Base-by-base conservation (phyloP, 2,797 vertebrate species). In the Tapirus indicus region DNA sequence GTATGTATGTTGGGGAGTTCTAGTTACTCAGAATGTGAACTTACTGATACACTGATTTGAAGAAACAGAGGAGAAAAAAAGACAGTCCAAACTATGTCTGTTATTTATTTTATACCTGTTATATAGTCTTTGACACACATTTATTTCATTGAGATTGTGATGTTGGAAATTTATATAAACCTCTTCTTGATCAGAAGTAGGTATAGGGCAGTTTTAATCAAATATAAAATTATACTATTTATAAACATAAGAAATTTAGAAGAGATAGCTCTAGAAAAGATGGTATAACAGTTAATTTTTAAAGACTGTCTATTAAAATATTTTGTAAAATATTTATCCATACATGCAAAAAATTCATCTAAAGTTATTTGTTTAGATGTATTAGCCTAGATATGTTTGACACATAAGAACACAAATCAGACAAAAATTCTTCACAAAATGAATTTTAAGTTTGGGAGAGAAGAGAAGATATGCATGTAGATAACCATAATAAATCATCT, bases 151-250 rank as follows among this genome's bases (percentile, higher is more conserved):
- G 25, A 83, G 29, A 12, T 72, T 75, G 1, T 87, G 60, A 64
- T 49, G 1, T 35, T 78, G 38, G 23, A 88, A 94, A 97, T 82
- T 41, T 21, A 58, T 29, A 78, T 80, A 56, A 93, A 86, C 12
- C 41, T 85, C 2, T 32, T 88, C 62, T 92, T 94, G 71, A 75
- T 89, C 47, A 90, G 25, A 94, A 62, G 18, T 56, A 23, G 27
- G 21, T 32, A 1, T 71, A 79, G 20, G 35, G 23, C 47, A 84
- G 6, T 60, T 92, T 90, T 90, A 88, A n/a, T 78, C 29, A 90
- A 95, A 92, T 83, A 80, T 54, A 69, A 97, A 97, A 69, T 44
- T 88, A 86, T 47, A 68, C 47, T 75, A 71, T 47, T 94, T 64
- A 87, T 62, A 87, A 95, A 85, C 9, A 21, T 3, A 41, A 84